phyloP scores from a whole-genome alignment of 2,797 vertebrate species.

The Orientallactaga sibirica region DNA sequence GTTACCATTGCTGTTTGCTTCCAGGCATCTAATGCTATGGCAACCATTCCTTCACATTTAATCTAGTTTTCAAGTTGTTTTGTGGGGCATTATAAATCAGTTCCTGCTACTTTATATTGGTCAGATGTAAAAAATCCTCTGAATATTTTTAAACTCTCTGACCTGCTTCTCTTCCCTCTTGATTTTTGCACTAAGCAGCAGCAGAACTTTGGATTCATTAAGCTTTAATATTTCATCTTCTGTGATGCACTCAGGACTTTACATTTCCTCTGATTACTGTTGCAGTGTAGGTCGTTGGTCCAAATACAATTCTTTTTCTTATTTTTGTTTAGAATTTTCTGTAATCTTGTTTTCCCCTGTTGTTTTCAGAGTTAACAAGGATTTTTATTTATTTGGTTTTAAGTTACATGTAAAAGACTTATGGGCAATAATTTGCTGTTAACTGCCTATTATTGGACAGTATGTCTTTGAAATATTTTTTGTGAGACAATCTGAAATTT shows the following conservation, averaged over 20 bases:
- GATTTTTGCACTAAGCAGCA: neutral
- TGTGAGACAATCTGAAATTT: conserved; percentile 9
- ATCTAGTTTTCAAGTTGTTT: neutral
- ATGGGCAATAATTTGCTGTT: neutral
- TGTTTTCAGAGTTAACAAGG: neutral
- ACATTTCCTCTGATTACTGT: neutral
- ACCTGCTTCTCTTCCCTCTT: neutral
- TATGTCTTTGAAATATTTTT: neutral
- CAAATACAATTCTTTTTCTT: neutral
- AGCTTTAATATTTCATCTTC: neutral
- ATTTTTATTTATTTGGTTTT: conserved; percentile 11
- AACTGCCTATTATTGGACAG: neutral
- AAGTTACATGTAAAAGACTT: neutral
- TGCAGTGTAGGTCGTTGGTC: conserved; percentile 2
- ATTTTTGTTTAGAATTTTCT: conserved; percentile 5
- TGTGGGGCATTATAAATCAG: neutral
- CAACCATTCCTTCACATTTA: neutral
- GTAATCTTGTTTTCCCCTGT: neutral
- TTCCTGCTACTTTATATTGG: neutral
- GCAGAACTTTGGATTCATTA: neutral
- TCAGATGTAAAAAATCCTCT: neutral
- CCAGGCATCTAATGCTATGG: neutral
- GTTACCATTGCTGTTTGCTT: neutral
- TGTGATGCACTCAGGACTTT: neutral
- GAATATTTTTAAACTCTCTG: neutral